Evolutionary conservation across 2,797 vertebrate species (phyloP), one percentile per base, ranked within the genome.

Genomic region (Enteromius treurensis): DNA sequence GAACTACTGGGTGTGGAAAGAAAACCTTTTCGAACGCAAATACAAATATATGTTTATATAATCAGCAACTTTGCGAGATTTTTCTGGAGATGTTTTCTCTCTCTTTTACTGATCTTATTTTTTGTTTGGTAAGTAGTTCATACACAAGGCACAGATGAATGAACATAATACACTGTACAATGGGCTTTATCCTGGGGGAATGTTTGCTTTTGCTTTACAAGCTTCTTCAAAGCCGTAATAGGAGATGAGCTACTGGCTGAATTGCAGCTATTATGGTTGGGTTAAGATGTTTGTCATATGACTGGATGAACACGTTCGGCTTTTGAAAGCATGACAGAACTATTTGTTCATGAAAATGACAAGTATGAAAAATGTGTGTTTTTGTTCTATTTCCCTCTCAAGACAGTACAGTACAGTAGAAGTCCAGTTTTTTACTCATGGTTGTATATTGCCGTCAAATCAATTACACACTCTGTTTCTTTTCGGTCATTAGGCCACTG

Each of bases 211-310:
- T 79, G 34, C 29, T 53, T 79, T n/a, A 49, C 17, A 58, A 15
- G 74, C n/a, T 42, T 42, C 7, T 60, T 76, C 7, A 60, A 37
- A 26, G 34, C 53, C 3, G 0, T 42, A 42, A 76, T 17, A 34
- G 74, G n/a, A 42, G 34, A 58, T 80, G 15, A 80, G 29, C 14
- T 53, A 19, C 32, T 79, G 64, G 45, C 53, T 68, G 21, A 79
- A 79, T n/a, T 40, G 29, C 32, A 68, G 77, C 32, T 68, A 47
- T 68, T 79, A 64, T 51, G 6, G 45, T n/a, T 64, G 14, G 29
- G 10, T 51, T 23, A 37, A 32, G 4, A n/a, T 68, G 64, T 53
- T 45, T 49, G 60, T 45, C 55, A 19, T 1, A 42, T 42, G 74
- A 17, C 40, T 64, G 19, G 49, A 78, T n/a, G 26, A 55, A 6